phyloP scores from a whole-genome alignment of 2,888 invertebrate species.

The Melanophora roralis region DNA sequence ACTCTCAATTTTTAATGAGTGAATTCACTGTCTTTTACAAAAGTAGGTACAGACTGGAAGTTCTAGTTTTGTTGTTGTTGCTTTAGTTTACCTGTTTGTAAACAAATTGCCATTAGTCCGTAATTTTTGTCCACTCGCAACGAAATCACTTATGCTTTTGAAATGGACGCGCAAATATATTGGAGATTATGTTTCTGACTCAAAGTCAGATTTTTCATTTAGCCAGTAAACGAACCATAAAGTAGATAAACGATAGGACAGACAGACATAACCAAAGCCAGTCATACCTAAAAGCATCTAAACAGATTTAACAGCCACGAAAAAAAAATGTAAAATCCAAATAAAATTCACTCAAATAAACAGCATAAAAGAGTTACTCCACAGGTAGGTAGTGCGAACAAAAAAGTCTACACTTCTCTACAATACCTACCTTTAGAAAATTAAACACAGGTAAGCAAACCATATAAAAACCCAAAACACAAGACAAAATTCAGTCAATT shows the following conservation, averaged over 20 bases:
- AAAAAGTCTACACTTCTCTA: conserved; percentile 27
- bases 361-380: conserved; percentile 25
- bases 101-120: conserved; percentile 67
- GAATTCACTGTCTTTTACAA: not conserved
- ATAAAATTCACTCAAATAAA: conserved; percentile 36
- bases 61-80: conserved; percentile 24
- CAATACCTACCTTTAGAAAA: not conserved
- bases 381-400: too few relatives aligned
- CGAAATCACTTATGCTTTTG: conserved; percentile 76
- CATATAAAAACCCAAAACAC: not conserved
- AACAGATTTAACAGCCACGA: conserved; percentile 13
- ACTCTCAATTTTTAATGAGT: conserved; percentile 31
- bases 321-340: conserved; percentile 1
- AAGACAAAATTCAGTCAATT: not conserved
- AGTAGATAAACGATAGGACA: conserved; percentile 30
- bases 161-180: conserved; percentile 70
- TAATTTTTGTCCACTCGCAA: conserved; percentile 76
- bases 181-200: conserved; percentile 31
- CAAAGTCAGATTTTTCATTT: conserved; percentile 56
- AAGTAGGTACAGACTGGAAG: conserved; percentile 65
- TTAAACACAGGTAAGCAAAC: conserved; percentile 34
- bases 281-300: not conserved
- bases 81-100: conserved; percentile 13
- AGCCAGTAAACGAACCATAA: conserved; percentile 60
- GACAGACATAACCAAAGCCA: not conserved